These are phyloP conservation scores for Pemphredon lugubris DNA, from an alignment of 2,888 invertebrate genomes.

Conservation along the genomic window DNA sequence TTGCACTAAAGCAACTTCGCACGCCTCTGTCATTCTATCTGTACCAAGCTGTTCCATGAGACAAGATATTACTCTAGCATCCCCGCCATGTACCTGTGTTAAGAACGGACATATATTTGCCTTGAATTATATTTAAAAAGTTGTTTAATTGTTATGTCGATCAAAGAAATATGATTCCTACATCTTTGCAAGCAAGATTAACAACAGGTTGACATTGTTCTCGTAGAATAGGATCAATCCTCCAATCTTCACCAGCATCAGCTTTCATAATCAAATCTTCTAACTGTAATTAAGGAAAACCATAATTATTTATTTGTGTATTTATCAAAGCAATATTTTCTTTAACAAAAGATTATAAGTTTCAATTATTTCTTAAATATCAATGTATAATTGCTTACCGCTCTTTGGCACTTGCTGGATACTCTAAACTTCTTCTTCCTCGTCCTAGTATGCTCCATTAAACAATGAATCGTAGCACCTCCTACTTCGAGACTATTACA, in stretches of 20 bases:
- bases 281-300: conserved; percentile 82
- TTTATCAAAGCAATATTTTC: conserved; percentile 1
- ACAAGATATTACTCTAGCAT: conserved; percentile 94
- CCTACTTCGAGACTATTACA: conserved; percentile 90
- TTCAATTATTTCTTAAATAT: neutral
- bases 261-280: conserved; percentile 91
- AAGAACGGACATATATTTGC: conserved; percentile 3
- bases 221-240: conserved; percentile 94
- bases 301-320: neutral
- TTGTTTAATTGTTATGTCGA: too few relatives aligned
- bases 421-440: conserved; percentile 86
- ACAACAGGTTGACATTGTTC: conserved; percentile 94
- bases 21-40: conserved; percentile 91
- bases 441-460: conserved; percentile 93
- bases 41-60: conserved; percentile 95
- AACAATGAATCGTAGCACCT: conserved; percentile 96
- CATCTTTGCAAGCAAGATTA: conserved; percentile 87
- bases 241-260: conserved; percentile 97
- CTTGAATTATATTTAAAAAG: too few relatives aligned
- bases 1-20: conserved; percentile 95
- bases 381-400: conserved; percentile 80
- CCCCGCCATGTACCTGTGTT: conserved; percentile 85
- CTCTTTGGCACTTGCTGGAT: conserved; percentile 87
- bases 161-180: conserved; percentile 56
- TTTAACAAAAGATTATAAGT: neutral